Base-by-base conservation (phyloP, 2,113 vertebrate species). In the Archocentrus centrarchus region DNA sequence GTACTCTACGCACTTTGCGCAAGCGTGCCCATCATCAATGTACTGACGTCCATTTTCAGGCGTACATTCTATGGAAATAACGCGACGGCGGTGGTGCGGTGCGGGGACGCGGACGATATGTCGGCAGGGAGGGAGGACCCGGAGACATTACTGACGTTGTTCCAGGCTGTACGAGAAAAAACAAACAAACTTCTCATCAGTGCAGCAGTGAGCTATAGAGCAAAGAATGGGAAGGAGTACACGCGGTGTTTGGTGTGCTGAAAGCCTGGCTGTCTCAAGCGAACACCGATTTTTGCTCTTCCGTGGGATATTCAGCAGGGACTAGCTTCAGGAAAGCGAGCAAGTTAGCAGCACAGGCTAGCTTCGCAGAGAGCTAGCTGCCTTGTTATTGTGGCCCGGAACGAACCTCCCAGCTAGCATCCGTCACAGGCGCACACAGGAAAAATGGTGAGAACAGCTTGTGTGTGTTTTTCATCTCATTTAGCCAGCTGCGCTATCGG, bases 391-490 rank as follows among this genome's bases (percentile, higher is more conserved):
- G 88, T 83, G 82, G 87, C 79, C 91, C 82, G 10, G 75, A 60
- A 76, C 73, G 6, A 85, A 79, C 64, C 90, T 81, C 79, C 77
- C 64, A 60, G 50, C 82, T 84, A 68, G 57, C 82, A 60, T 76
- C 85, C 66, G 79, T 70, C 83, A 76, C 53, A 79, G 77, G 60
- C 81, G 86, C 87, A 83, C 41, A 44, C 37, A 47, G 85, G 62
- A 63, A 95, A 90, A 78, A 95, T 95, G 94, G 94, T 95, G 44
- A 92, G 90, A 11, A 6, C 8, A 20, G 39, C 32, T 20, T 0
- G 2, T 6, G 7, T 4, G 6, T 50, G 68, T 6, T 27, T 50
- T 83, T 58, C 0, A 1, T 63, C 14, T 7, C 2, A n/a, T 55
- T 18, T 55, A 30, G 1, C 1, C 2, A 11, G 5, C 47, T 73